Base-by-base conservation (phyloP, 2,113 vertebrate species). In the Scalopus aquaticus region DNA sequence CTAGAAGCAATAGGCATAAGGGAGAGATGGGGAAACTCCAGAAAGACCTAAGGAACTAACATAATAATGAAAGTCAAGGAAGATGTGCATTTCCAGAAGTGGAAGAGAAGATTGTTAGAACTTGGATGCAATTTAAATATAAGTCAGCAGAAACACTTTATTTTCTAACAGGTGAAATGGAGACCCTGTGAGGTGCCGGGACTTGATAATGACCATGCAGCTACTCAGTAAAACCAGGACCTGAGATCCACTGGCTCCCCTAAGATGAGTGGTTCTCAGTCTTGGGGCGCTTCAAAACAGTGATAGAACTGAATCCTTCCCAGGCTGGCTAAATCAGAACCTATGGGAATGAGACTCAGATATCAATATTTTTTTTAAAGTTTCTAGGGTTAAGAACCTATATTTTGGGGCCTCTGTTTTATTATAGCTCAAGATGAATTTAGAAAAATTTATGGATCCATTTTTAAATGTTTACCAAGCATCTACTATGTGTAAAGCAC, bases 291-390 rank as follows among this genome's bases (percentile, higher is more conserved):
- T 91, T 84, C 82, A 77, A 35, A 67, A 67, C 35, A 37, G 10
- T 13, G n/a, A 15, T 30, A 70, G 35, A 65, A n/a, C 39, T 28
- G 30, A 60, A 58, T 90, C 28, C 54, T 76, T 58, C 60, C 49
- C 77, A 80, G 28, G 70, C 3, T 56, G 93, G 73, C 95, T 88
- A 91, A 97, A 82, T 74, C 37, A 80, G 69, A 69, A 74, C 56
- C 54, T 37, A 35, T 3, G 39, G 15, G 62, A 22, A 77, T 84
- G 24, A 95, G 26, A 39, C 37, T 58, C 17, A 96, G 85, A 81
- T 5, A 46, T 49, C 22, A 86, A 24, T 60, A 28, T 72, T 62
- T 13, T 49, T 76, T 90, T 86, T 74, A 44, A 81, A 93, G 44
- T 39, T 73, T 20, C n/a, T 20, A 77, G 22, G 22, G 5, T 49